Evolutionary conservation across 2,888 invertebrate genomes (phyloP).

Genomic region (Choristoneura rosaceana): DNA sequence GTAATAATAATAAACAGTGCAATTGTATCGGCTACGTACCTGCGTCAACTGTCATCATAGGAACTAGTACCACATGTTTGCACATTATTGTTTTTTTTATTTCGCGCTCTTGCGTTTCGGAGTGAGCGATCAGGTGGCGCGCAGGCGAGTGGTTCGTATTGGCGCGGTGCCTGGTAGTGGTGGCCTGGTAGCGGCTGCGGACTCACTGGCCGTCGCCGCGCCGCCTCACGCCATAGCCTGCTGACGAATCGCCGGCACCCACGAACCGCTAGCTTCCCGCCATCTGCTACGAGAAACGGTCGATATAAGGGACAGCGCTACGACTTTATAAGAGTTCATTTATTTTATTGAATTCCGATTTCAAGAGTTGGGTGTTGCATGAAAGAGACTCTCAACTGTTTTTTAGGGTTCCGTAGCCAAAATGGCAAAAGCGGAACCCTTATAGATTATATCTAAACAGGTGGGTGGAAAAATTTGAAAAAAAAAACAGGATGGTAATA

Average conservation of each 20-base stretch:
- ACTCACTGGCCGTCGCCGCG: constrained; percentile 14
- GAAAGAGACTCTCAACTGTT: background rate
- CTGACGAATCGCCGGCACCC: constrained; percentile 22
- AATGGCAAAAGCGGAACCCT: too few relatives aligned
- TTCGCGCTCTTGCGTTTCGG: background rate
- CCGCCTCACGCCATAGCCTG: constrained; percentile 11
- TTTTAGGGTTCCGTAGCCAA: too few relatives aligned
- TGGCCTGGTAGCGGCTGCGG: constrained; percentile 13
- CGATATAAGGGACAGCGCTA: constrained; percentile 27
- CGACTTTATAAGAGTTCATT: constrained; percentile 2
- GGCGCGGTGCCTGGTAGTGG: constrained; percentile 7
- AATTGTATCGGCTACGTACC: constrained; percentile 56
- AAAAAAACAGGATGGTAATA: too few relatives aligned
- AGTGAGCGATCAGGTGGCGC: constrained; percentile 14
- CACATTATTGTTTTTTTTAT: constrained; percentile 59
- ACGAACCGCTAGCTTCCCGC: constrained; percentile 21
- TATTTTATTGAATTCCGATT: constrained; percentile 7
- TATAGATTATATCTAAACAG: too few relatives aligned
- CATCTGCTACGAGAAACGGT: constrained; percentile 35
- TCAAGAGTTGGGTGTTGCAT: background rate
- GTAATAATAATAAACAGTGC: constrained; percentile 36
- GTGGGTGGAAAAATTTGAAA: too few relatives aligned
- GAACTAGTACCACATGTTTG: constrained; percentile 69
- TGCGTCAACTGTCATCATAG: constrained; percentile 64
- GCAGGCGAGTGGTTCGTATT: constrained; percentile 9